Evolutionary conservation across 1,140 invertebrate genomes (phyloP), one percentile per base, ranked within the genome.

Genomic region (Temnothorax longispinosus): DNA sequence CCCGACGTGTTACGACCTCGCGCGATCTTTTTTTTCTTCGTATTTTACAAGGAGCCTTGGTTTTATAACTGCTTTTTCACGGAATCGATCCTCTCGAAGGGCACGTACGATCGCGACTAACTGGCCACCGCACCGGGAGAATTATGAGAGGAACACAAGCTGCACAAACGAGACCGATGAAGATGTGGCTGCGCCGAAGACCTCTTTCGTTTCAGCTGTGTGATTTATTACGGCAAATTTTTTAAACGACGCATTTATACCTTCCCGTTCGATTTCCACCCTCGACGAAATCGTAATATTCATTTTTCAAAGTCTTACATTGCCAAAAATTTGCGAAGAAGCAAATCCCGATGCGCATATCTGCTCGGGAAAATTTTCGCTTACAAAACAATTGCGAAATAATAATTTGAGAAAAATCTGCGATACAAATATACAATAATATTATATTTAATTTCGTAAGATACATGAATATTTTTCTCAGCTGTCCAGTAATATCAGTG

Each of bases 151-250:
- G 80, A 84, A 75, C 80, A 60, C 69, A 84, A 62, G 69, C 80
- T 38, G 69, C 80, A 69, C 80, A 84, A 84, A 84, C 80, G 80
- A 84, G 69, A n/a, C 80, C 80, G 69, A 84, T 84, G 80, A 84
- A 84, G 80, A 84, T 21, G 69, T 84, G 80, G 69, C 78, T 18
- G 54, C 38, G 41, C 80, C 67, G 67, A 82, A 47, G 67, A 74
- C 41, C 54, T 60, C 18, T 84, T 74, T 75, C 67, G 62, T 84
- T 62, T 60, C 69, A 38, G 58, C 69, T 18, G 41, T 50, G 6
- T 35, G 54, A 84, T 84, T 84, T 75, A 84, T 84, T 35, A 47
- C 27, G 11, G 5, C 6, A 18, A 84, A 50, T 62, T 50, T 74
- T 35, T 72, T 47, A 18, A 71, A 65, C 10, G 65, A 58, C 35